Percentiles rank a stretch among this genome's conserved stretches.
phyloP scores from a whole-genome alignment of 2,797 vertebrate genomes.

The Ataeniobius toweri region DNA sequence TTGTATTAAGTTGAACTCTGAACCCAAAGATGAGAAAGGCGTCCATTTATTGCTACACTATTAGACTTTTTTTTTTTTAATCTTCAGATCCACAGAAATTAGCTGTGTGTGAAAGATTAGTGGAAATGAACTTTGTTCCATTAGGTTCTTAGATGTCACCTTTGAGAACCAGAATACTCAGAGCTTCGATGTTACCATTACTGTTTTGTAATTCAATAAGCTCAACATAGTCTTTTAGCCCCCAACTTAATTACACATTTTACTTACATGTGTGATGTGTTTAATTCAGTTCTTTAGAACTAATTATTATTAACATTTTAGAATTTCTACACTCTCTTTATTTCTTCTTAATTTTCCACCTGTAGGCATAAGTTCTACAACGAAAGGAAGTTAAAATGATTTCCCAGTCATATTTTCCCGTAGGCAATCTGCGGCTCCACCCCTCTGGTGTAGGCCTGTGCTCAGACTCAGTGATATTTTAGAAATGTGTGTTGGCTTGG shows the following conservation, averaged over 20 bases:
- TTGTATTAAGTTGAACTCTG: background rate
- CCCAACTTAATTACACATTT: background rate
- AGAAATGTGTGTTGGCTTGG: constrained; percentile 58
- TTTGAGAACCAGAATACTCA: background rate
- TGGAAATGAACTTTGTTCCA: background rate
- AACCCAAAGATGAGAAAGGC: background rate
- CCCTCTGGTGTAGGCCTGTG: constrained; percentile 9
- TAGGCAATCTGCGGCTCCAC: background rate
- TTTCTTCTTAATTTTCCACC: constrained; percentile 18
- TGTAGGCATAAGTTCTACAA: constrained; percentile 15
- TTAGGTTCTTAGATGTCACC: background rate
- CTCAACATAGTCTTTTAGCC: background rate
- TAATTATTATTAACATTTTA: background rate
- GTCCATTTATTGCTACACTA: background rate
- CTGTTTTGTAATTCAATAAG: background rate
- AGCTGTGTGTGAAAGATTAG: background rate
- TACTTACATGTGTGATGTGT: background rate
- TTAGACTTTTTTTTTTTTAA: background rate
- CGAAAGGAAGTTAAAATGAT: constrained; percentile 19
- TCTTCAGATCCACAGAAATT: background rate
- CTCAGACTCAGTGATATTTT: constrained; percentile 59
- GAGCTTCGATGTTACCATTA: background rate
- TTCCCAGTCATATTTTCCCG: constrained; percentile 26
- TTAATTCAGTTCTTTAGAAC: background rate
- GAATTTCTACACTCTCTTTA: background rate